A percentile compares a stretch with the other conserved stretches of the same genome.
Evolutionary conservation across 2,888 invertebrate species (phyloP).

Genomic region (Meteorus cinctellus): DNA sequence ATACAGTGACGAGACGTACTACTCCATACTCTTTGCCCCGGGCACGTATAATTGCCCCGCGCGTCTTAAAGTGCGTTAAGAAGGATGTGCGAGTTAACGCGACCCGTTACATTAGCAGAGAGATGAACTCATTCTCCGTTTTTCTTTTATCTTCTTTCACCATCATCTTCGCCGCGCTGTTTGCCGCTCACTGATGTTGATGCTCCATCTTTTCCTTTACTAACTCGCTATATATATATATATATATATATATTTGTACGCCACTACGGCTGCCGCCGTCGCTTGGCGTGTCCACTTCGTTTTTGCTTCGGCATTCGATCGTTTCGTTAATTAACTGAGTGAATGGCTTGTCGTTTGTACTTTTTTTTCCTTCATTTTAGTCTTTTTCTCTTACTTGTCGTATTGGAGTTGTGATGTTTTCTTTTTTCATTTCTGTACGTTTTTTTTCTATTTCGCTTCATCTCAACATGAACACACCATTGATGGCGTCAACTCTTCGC

Average conservation of each 20-base stretch:
- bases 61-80: constrained; percentile 60
- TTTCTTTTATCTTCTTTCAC: constrained; percentile 27
- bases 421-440: not conserved
- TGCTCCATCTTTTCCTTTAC: constrained; percentile 12
- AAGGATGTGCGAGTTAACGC: constrained; percentile 72
- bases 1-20: not conserved
- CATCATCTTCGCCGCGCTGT: constrained; percentile 2
- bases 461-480: constrained; percentile 34
- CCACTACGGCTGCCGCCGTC: not conserved
- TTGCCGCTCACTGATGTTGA: constrained; percentile 14
- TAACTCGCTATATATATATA: not conserved
- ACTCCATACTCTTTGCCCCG: constrained; percentile 35
- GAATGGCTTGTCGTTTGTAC: constrained; percentile 25
- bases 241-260: not conserved
- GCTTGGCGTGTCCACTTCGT: constrained; percentile 25
- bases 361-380: constrained; percentile 12
- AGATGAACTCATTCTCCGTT: constrained; percentile 70
- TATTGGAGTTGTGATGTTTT: constrained; percentile 13
- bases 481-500: constrained; percentile 36
- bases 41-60: constrained; percentile 51
- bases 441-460: not conserved
- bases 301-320: constrained; percentile 38
- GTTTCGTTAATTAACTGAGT: constrained; percentile 44
- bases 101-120: constrained; percentile 67
- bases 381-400: constrained; percentile 5